Base-by-base conservation (phyloP, 1,140 invertebrate genomes). In the Lepidurus couesii region DNA sequence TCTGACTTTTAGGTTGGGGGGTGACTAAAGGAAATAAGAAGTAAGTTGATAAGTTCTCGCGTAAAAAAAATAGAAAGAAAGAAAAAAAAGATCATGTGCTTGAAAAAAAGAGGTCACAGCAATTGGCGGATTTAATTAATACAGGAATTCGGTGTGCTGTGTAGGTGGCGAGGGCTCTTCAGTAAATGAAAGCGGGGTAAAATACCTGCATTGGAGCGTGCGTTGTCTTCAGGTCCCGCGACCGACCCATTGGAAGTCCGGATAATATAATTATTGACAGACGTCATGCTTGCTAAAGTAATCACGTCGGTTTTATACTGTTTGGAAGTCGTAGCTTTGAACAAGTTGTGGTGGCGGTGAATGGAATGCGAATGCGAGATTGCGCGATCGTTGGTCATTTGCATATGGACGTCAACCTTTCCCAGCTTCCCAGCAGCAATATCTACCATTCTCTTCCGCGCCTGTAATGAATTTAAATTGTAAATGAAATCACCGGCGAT, bases 221-320 rank as follows among this genome's bases (percentile, higher is more conserved):
- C n/a, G 16, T 65, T 21, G 7, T 65, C 53, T 1, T 65, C 53
- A n/a, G 53, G n/a, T 16, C 53, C 53, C 53, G 6, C 53, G 2
- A 21, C 53, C 16, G 53, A 65, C 6, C 53, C 53, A 65, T 9
- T 65, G 6, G 53, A 65, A 65, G 53, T 13, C 7, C 53, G 53
- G 21, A 65, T 65, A 65, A 65, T 65, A 65, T 65, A 65, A 65
- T 65, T 65, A 21, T 65, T 65, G 53, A 65, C 53, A 65, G 53
- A n/a, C 21, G 53, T 65, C 53, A 65, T 65, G 3, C 13, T 65
- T 65, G 8, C 13, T 65, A 65, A n/a, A 21, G 53, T 21, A 7
- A 65, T n/a, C 53, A 65, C 53, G 53, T 65, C 53, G 21, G 16
- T 65, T 65, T 65, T 9, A 65, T 21, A 65, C 53, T 13, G 53